Base-by-base conservation (phyloP, 2,888 invertebrate genomes). In the Troides aeacus region DNA sequence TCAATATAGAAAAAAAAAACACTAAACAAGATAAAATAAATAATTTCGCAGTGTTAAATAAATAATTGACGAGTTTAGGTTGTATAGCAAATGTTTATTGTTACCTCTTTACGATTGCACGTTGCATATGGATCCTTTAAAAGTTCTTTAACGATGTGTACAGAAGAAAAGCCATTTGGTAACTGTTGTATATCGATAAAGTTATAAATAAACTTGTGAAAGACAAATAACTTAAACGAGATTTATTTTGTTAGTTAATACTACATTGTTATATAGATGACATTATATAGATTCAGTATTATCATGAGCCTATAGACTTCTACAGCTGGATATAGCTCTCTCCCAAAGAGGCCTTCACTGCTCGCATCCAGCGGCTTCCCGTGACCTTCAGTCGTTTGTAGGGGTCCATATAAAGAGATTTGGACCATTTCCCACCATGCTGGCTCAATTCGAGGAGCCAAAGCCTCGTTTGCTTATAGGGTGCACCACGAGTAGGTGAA, bases 131-230 rank as follows among this genome's bases (percentile, higher is more conserved):
- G 18, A 59, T 50, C 60, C 21, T 50, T 66, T 50, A 60, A 66
- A 66, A 46, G 66, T 50, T 30, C 46, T 59, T 66, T 66, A 59
- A 66, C 60, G 66, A 66, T 60, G 66, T 66, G 36, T 66, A 66
- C 50, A 50, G 60, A 65, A 42, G 59, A 30, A 60, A 66, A 60
- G 66, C 66, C 60, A 60, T 66, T 30, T 66, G 66, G 50, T 60
- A 50, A 66, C 50, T 60, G 53, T 17, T 59, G 66, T 60, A 30
- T 60, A 66, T 46, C n/a, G 36, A 66, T 50, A 66, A 60, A 60
- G 66, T 60, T 17, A 50, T 21, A 60, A 60, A 59, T 60, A 60
- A 24, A 21, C 8, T 17, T 5, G 10, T 4, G 18, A 4, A 17
- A 50, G 5, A 50, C 15, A 17, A 50, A 50, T 17, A 15, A 50